Base-by-base conservation (phyloP, 2,888 invertebrate species). In the Apomyelois bistriatella region DNA sequence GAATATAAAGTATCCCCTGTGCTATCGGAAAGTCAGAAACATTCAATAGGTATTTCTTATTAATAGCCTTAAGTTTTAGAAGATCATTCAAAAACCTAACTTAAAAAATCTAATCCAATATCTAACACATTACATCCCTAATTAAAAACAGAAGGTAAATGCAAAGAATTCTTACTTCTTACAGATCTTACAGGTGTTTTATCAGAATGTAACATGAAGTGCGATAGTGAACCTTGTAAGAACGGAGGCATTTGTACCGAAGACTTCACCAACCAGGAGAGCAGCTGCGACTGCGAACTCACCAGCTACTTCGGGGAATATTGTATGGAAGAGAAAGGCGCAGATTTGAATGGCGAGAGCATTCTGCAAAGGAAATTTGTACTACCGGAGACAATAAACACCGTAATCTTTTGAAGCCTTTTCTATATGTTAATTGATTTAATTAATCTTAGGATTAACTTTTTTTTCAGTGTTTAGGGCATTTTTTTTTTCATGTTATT, bases 221-320 rank as follows among this genome's bases (percentile, higher is more conserved):
- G 97, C 70, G 97, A 97, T 69, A 93, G 94, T 0, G 93, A 94
- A 50, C 97, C 97, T 0, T 98, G 97, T 72, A 95, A 96, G 69
- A 96, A 97, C 71, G 94, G 95, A 42, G 97, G 97, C 0, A 92
- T 95, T 13, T 98, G 97, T 70, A 94, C 95, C 2, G 97, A 98
- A 79, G 95, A 97, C 75, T 98, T 98, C 77, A 93, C 94, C 10
- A 94, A 94, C 58, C 96, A 96, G 66, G 94, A 95, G 60, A 96
- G 96, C 62, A 94, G 94, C 8, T 98, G 98, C 72, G 94, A 97
- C 62, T 98, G 97, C 65, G 96, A 96, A 65, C 93, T 95, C 57
- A 97, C 97, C 0, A 97, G 97, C 54, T 98, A 97, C 75, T 95
- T 96, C 62, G 97, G 97, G 10, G 96, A 97, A 65, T 93, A 94